A percentile compares a stretch with the other conserved stretches of the same genome.
Evolutionary conservation across 2,113 vertebrate species (phyloP).

Genomic region (Oncorhynchus kisutch): DNA sequence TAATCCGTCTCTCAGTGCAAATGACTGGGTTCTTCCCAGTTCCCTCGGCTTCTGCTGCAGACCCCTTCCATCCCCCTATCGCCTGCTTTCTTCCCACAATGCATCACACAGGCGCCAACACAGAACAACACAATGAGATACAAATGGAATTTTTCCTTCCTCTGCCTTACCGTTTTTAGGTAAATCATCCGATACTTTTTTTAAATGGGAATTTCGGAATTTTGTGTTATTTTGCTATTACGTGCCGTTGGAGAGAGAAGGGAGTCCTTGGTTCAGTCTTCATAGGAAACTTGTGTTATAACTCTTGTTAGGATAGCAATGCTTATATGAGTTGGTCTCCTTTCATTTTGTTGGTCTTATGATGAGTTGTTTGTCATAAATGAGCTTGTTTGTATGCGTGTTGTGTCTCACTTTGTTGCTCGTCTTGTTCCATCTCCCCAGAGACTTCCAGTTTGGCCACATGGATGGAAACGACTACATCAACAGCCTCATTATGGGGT

Average conservation of each 20-base stretch:
- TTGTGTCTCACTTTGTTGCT: background rate
- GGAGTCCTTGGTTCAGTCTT: too few species aligned
- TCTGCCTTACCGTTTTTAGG: constrained; percentile 57
- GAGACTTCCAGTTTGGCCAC: constrained; percentile 95
- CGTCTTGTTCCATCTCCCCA: constrained; percentile 31
- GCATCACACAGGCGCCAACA: constrained; percentile 31
- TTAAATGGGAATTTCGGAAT: constrained; percentile 7
- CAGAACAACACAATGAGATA: constrained; percentile 59
- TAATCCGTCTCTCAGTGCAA: constrained; percentile 59
- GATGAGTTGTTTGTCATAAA: background rate
- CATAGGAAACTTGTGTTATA: too few species aligned
- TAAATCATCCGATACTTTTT: constrained; percentile 56
- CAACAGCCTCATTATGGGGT: constrained; percentile 98
- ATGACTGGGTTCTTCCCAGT: constrained; percentile 6
- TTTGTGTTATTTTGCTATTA: constrained; percentile 17
- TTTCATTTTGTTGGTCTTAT: background rate
- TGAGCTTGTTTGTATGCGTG: background rate
- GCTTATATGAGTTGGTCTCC: too few species aligned
- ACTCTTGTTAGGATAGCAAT: too few species aligned
- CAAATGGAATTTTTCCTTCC: constrained; percentile 70
- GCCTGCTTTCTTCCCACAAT: constrained; percentile 34
- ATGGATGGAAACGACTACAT: constrained; percentile 98
- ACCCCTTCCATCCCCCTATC: background rate
- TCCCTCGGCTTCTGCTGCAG: background rate
- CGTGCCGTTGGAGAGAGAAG: background rate